These are phyloP conservation scores for Brachyhypopomus gauderio DNA, from an alignment of 2,113 vertebrate species.

Conservation along the genomic window DNA sequence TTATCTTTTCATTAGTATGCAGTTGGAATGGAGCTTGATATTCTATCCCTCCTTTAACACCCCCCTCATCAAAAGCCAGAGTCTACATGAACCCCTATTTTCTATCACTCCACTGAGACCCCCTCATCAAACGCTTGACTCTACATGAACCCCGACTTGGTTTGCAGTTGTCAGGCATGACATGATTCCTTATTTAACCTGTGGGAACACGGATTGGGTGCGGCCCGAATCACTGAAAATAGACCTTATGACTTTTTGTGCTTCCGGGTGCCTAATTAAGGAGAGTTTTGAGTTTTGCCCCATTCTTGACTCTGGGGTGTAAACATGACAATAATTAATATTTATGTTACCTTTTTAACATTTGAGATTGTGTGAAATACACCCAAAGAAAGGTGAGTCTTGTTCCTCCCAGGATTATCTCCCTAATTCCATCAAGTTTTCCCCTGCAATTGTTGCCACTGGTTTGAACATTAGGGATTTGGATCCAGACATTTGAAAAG, in stretches of 20 bases:
- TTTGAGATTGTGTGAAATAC: constrained; percentile 48
- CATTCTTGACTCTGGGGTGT: constrained; percentile 47
- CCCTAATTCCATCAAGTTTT: constrained; percentile 22
- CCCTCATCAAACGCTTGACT: neutral
- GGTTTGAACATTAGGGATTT: neutral
- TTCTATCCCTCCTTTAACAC: neutral
- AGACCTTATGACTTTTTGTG: constrained; percentile 40
- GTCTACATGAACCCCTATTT: constrained; percentile 26
- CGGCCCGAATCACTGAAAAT: constrained; percentile 46
- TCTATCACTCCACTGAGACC: neutral
- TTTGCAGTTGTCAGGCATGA: constrained; percentile 12
- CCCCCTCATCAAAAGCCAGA: neutral
- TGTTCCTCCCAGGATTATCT: too few relatives aligned
- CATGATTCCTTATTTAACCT: constrained; percentile 51
- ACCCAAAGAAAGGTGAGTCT: too few relatives aligned
- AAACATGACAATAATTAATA: constrained; percentile 44
- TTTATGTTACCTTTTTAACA: constrained; percentile 34
- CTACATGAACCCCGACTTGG: constrained; percentile 29
- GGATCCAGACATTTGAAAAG: neutral
- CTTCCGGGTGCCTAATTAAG: constrained; percentile 59
- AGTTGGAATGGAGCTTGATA: neutral
- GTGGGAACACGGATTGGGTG: constrained; percentile 23
- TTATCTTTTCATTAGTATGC: constrained; percentile 45
- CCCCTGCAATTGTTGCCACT: neutral
- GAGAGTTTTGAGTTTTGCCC: constrained; percentile 34